Evolutionary conservation across 2,797 vertebrate species (phyloP).

Genomic region (Adelosebastes latens): DNA sequence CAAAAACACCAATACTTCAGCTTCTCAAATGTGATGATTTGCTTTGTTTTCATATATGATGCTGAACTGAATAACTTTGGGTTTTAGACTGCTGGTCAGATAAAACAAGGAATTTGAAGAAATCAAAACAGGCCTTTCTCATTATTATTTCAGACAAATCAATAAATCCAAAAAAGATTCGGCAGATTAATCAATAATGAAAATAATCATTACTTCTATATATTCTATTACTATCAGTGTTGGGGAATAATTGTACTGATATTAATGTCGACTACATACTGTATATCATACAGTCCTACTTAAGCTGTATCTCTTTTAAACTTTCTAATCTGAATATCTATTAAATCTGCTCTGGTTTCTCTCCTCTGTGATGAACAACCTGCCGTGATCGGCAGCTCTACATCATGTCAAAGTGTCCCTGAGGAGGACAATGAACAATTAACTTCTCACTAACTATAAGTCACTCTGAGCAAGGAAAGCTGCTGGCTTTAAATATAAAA

Average conservation of each 20-base stretch:
- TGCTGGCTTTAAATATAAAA: neutral
- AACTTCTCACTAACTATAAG: neutral
- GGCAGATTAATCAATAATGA: neutral
- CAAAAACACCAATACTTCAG: neutral
- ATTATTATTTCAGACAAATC: neutral
- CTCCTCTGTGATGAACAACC: neutral
- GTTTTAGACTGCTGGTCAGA: neutral
- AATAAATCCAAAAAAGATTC: neutral
- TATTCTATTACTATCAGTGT: too few relatives aligned
- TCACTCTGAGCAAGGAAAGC: neutral
- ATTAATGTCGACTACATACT: too few relatives aligned
- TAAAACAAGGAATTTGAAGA: too few relatives aligned
- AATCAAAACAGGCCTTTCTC: too few relatives aligned
- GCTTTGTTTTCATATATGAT: too few relatives aligned
- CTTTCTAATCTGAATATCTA: too few relatives aligned
- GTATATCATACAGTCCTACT: too few relatives aligned
- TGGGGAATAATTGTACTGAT: neutral
- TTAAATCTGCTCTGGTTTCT: too few relatives aligned
- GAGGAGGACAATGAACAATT: neutral
- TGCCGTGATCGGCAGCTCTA: neutral
- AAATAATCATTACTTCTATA: neutral
- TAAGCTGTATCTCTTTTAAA: neutral
- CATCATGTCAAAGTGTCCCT: too few relatives aligned
- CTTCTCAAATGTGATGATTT: too few relatives aligned
- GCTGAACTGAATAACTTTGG: neutral